Conservation (phyloP, 2,113 vertebrate genomes). For the Pica pica region DNA sequence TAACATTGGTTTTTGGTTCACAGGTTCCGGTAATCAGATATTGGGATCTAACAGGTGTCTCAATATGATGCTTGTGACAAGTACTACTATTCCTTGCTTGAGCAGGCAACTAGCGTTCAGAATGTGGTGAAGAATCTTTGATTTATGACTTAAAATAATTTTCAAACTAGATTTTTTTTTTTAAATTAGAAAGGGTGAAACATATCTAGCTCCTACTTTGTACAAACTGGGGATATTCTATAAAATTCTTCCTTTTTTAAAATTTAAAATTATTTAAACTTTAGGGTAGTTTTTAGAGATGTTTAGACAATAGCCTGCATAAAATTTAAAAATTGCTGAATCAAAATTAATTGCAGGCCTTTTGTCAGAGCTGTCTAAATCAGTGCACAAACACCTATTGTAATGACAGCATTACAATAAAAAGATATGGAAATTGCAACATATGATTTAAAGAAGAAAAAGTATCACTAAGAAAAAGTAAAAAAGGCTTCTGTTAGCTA, state of each 20-base stretch:
- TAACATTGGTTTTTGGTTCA: accelerated
- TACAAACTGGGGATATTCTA: neutral
- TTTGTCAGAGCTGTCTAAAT: neutral
- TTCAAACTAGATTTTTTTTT: neutral
- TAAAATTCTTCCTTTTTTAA: neutral
- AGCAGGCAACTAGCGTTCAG: neutral
- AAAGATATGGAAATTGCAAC: neutral
- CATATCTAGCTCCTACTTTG: neutral
- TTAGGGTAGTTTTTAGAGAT: neutral
- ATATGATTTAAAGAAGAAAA: neutral
- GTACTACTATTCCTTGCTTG: neutral
- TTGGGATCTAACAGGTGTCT: neutral
- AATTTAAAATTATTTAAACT: neutral
- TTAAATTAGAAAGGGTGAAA: neutral
- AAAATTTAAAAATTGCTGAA: neutral
- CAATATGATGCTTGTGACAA: neutral
- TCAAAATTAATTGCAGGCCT: neutral
- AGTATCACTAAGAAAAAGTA: neutral
- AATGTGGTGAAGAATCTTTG: neutral
- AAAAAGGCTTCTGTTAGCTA: neutral
- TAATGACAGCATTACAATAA: neutral
- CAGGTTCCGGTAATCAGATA: neutral
- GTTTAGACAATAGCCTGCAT: neutral
- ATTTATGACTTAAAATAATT: neutral
- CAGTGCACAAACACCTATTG: neutral